phyloP scores from a whole-genome alignment of 1,140 invertebrate species.

The Sycobia sp. region DNA sequence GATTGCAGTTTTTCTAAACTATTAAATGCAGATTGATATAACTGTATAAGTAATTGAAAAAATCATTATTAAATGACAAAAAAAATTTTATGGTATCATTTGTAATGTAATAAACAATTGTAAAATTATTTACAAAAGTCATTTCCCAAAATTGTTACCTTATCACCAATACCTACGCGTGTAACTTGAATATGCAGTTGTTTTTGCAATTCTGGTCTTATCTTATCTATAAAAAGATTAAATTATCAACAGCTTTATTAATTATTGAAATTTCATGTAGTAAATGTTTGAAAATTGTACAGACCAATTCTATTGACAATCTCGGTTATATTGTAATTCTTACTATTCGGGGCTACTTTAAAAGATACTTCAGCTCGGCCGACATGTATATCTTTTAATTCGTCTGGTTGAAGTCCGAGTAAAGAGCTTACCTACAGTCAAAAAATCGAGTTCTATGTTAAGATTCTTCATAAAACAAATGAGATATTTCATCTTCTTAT shows the following conservation, averaged over 20 bases:
- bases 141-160: too few relatives aligned
- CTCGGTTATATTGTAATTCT: constrained; percentile 72
- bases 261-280: not conserved
- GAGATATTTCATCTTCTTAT: too few relatives aligned
- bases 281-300: constrained; percentile 11
- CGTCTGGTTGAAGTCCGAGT: constrained; percentile 65
- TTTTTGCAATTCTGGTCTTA: constrained; percentile 67
- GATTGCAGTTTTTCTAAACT: too few relatives aligned
- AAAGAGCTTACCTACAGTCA: constrained; percentile 64
- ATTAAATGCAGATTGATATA: too few relatives aligned
- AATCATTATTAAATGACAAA: too few relatives aligned
- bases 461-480: not conserved
- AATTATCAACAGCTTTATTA: not conserved
- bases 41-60: too few relatives aligned
- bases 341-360: constrained; percentile 73
- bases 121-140: too few relatives aligned
- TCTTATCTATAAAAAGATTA: constrained; percentile 62
- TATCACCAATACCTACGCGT: constrained; percentile 78
- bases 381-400: constrained; percentile 68
- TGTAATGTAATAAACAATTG: too few relatives aligned
- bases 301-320: constrained; percentile 76
- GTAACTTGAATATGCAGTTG: constrained; percentile 70
- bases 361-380: constrained; percentile 81
- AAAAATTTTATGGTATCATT: too few relatives aligned
- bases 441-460: not conserved